Conservation (phyloP, 2,113 vertebrate genomes). For the Albula glossodonta region DNA sequence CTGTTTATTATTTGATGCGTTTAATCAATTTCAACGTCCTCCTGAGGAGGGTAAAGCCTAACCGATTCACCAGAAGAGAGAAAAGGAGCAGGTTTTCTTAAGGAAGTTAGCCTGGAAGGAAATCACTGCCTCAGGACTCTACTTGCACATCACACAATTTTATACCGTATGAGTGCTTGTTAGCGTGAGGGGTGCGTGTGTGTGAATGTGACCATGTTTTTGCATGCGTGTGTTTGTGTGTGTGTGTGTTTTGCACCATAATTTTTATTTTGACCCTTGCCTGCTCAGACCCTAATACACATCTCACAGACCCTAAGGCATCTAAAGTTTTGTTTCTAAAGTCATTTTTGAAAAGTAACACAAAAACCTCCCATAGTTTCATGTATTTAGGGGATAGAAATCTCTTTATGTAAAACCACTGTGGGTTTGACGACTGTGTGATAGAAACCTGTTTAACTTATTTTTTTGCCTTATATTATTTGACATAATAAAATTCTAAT, state of each 20-base stretch:
- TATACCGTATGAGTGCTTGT: not conserved
- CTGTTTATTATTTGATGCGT: constrained; percentile 55
- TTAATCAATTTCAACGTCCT: constrained; percentile 52
- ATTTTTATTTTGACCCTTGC: no score
- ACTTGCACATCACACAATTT: not conserved
- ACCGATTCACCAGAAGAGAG: constrained; percentile 27
- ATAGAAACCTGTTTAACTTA: no score
- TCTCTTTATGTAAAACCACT: no score
- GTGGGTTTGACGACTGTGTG: no score
- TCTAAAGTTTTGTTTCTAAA: no score
- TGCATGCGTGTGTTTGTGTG: not conserved
- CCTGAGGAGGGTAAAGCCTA: constrained; percentile 39
- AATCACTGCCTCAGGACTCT: not conserved
- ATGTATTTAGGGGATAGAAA: no score
- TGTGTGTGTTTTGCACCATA: not conserved
- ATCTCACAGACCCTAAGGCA: no score
- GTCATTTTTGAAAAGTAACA: no score
- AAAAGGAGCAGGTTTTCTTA: not conserved
- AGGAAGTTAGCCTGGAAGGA: not conserved
- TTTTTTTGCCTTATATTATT: no score
- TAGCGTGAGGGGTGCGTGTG: not conserved
- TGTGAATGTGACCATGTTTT: not conserved
- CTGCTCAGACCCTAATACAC: no score
- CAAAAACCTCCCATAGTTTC: no score
- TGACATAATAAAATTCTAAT: no score